phyloP scores from a whole-genome alignment of 2,888 invertebrate species.

The Acronicta psi region DNA sequence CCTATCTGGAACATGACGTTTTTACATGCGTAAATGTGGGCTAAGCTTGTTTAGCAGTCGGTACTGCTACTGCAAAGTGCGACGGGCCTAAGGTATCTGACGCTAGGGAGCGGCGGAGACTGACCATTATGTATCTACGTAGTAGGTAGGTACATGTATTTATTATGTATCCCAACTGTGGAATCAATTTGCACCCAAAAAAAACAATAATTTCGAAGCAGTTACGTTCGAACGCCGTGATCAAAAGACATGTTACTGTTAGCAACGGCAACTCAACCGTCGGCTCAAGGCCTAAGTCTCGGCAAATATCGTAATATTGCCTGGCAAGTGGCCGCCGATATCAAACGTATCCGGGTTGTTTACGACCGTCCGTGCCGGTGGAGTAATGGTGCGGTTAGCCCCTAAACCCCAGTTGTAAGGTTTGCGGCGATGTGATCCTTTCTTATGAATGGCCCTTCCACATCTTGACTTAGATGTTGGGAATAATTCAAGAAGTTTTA shows the following conservation, averaged over 20 bases:
- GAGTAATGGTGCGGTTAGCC: slow-evolving; percentile 41
- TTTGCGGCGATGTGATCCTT: slow-evolving; percentile 9
- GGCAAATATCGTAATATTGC: slow-evolving; percentile 24
- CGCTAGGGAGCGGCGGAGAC: too few species aligned
- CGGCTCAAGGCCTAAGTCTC: slow-evolving; percentile 13
- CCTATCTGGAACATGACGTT: too few species aligned
- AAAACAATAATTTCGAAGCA: background rate
- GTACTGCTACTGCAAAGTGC: too few species aligned
- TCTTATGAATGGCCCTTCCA: background rate
- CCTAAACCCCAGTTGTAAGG: slow-evolving; percentile 16
- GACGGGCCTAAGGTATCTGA: too few species aligned
- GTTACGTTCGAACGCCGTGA: too few species aligned
- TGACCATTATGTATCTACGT: too few species aligned
- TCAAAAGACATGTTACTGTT: slow-evolving; percentile 1
- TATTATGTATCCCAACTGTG: too few species aligned
- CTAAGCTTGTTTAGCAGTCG: too few species aligned
- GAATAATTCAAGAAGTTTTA: background rate
- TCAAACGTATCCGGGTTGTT: slow-evolving; percentile 34
- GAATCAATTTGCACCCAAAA: too few species aligned
- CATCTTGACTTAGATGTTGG: background rate
- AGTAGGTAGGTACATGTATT: too few species aligned
- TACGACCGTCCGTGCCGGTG: slow-evolving; percentile 30
- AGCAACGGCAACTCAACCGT: slow-evolving; percentile 22
- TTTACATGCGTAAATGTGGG: too few species aligned
- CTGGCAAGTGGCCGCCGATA: slow-evolving; percentile 30